These are phyloP conservation scores for Caenorhabditis wallacei DNA, from an alignment of 2,888 invertebrate species.

Conservation along the genomic window DNA sequence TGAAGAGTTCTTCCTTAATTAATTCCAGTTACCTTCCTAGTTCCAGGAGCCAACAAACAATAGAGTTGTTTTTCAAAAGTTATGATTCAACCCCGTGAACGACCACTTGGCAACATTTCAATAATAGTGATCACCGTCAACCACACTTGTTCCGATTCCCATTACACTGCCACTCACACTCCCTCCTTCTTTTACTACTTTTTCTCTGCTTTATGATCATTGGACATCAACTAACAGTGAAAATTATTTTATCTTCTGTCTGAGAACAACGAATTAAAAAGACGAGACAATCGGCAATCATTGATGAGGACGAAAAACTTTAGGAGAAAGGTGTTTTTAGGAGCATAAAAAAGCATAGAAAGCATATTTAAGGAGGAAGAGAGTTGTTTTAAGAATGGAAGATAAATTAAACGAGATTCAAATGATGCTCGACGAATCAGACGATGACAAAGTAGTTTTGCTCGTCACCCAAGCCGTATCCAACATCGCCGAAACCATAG, in stretches of 20 bases:
- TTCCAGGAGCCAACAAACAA: not conserved
- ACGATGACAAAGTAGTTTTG: slow-evolving; percentile 67
- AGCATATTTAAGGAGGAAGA: slow-evolving; percentile 34
- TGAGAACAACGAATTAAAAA: slow-evolving; percentile 47
- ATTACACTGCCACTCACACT: slow-evolving; percentile 50
- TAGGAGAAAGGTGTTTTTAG: not conserved
- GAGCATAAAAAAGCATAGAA: slow-evolving; percentile 7
- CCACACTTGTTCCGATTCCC: slow-evolving; percentile 48
- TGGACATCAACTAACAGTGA: slow-evolving; percentile 49
- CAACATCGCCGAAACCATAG: slow-evolving; percentile 59
- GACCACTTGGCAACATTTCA: slow-evolving; percentile 52
- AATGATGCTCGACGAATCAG: slow-evolving; percentile 13
- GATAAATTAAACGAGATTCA: slow-evolving; percentile 1
- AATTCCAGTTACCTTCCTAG: too few species aligned
- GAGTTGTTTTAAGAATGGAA: not conserved
- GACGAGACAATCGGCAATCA: slow-evolving; percentile 5
- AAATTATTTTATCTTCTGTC: slow-evolving; percentile 55
- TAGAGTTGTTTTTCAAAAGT: slow-evolving; percentile 5
- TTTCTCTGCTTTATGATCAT: slow-evolving; percentile 40
- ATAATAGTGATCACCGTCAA: slow-evolving; percentile 44
- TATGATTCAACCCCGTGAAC: slow-evolving; percentile 6
- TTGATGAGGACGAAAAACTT: slow-evolving; percentile 29
- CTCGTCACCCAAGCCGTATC: slow-evolving; percentile 63
- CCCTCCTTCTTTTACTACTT: slow-evolving; percentile 5
- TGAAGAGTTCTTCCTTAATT: too few species aligned